Percentiles rank a stretch among this genome's conserved stretches.
Conservation (phyloP, 2,113 vertebrate species). For the Spea multiplicata region DNA sequence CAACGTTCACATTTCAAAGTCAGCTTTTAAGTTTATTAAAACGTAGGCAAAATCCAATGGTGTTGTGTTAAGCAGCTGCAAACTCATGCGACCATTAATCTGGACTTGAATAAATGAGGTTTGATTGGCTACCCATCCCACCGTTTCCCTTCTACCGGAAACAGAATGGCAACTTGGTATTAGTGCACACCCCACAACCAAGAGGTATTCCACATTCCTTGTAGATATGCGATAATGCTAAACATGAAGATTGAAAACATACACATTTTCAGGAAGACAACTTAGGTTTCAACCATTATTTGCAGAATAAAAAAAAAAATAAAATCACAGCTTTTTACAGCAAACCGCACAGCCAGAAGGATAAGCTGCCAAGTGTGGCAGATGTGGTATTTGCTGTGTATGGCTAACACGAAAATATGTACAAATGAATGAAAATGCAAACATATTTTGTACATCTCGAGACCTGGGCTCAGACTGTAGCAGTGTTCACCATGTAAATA, state of each 20-base stretch:
- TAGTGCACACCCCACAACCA: conserved; percentile 51
- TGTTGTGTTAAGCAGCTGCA: conserved; percentile 74
- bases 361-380: conserved; percentile 51
- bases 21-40: conserved; percentile 63
- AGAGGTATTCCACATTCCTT: conserved; percentile 47
- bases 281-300: conserved; percentile 52
- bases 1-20: conserved; percentile 61
- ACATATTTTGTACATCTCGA: conserved; percentile 60
- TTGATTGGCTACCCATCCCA: conserved; percentile 55
- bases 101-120: conserved; percentile 49
- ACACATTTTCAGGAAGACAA: conserved; percentile 57
- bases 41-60: conserved; percentile 62
- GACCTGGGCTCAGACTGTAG: conserved; percentile 73
- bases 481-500: conserved; percentile 63
- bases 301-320: conserved; percentile 51
- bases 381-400: conserved; percentile 6
- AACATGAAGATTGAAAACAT: conserved; percentile 25
- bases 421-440: conserved; percentile 58
- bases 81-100: conserved; percentile 48
- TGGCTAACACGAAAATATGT: conserved; percentile 40
- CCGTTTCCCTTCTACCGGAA: conserved; percentile 46
- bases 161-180: conserved; percentile 27
- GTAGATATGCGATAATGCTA: conserved; percentile 15
- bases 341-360: conserved; percentile 53
- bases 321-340: conserved; percentile 53